Conservation (phyloP, 1,140 invertebrate species). For the Bemisia tabaci region DNA sequence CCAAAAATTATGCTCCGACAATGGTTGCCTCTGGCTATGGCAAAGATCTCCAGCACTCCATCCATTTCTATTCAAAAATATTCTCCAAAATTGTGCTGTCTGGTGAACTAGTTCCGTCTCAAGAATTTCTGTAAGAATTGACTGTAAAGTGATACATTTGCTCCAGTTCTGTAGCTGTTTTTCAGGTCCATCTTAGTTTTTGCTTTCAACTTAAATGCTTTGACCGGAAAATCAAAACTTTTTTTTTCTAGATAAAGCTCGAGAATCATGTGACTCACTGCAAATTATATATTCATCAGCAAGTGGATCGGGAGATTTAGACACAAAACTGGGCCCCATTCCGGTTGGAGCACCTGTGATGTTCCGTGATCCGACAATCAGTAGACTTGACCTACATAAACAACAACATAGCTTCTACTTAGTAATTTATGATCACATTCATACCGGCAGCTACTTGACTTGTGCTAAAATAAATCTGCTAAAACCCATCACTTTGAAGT, state of each 20-base stretch:
- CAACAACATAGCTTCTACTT: conserved; percentile 63
- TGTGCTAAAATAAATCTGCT: conserved; percentile 67
- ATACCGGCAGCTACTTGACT: conserved; percentile 60
- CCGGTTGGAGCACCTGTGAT: conserved; percentile 49
- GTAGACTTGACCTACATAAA: conserved; percentile 52
- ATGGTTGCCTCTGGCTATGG: no score
- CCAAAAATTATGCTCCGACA: no score
- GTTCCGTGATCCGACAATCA: conserved; percentile 49
- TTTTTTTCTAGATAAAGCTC: conserved; percentile 31
- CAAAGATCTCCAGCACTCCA: no score
- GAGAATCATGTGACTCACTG: conserved; percentile 63
- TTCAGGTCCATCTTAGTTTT: no score
- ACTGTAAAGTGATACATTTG: no score
- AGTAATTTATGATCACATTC: conserved; percentile 66
- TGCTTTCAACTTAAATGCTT: not conserved
- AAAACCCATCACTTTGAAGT: conserved; percentile 51
- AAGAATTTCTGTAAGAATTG: no score
- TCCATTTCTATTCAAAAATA: no score
- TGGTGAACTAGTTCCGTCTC: no score
- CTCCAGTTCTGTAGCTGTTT: no score
- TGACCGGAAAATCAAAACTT: conserved; percentile 5
- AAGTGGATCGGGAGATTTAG: conserved; percentile 61
- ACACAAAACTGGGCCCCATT: conserved; percentile 56
- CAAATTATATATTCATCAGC: conserved; percentile 71
- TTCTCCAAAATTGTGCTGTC: no score